Evolutionary conservation across 2,797 vertebrate species (phyloP), one percentile per base, ranked within the genome.

Genomic region (Gallinago nigripennis): DNA sequence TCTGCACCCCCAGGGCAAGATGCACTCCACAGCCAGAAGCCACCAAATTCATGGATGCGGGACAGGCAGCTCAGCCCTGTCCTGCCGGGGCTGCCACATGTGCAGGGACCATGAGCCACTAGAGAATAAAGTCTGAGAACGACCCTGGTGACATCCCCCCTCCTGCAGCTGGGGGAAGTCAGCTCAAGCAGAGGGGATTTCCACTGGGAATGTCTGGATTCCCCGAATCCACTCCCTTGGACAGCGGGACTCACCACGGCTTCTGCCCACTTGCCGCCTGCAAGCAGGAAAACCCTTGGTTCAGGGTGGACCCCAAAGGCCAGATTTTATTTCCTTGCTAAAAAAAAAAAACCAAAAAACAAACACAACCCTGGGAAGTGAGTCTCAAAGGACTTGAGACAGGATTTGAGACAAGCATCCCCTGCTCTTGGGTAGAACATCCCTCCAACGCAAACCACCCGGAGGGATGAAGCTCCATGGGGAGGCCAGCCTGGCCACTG

Each of bases 111-210:
- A 4, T 2, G 0, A 68, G 31, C 31, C 4, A 4, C 16, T 31
- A 30, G 35, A 45, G 48, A 20, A 57, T 37, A 35, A 79, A 54
- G 17, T 6, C 72, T 45, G 27, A 64, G 60, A 6, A 16, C 27
- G 27, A 76, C 8, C 10, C 60, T 25, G 28, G 7, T 8, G 17
- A 17, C 46, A 65, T 60, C 54, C 1, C 31, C 5, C 1, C 43
- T 51, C 61, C 90, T 33, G 66, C 56, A 63, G 73, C 18, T 6
- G 2, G 33, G 78, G 78, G 76, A 70, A 77, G 27, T 35, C 86
- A 66, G 81, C 71, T 64, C 0, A 0, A 28, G 11, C 51, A 41
- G 54, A 19, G 97, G 97, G 97, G 86, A 76, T 97, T 98, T 97
- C 97, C 97, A 82, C 8, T 2, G 78, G 94, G 86, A 95, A 92